Evolutionary conservation across 2,888 invertebrate genomes (phyloP), one percentile per base, ranked within the genome.

Genomic region (Furcula furcula): DNA sequence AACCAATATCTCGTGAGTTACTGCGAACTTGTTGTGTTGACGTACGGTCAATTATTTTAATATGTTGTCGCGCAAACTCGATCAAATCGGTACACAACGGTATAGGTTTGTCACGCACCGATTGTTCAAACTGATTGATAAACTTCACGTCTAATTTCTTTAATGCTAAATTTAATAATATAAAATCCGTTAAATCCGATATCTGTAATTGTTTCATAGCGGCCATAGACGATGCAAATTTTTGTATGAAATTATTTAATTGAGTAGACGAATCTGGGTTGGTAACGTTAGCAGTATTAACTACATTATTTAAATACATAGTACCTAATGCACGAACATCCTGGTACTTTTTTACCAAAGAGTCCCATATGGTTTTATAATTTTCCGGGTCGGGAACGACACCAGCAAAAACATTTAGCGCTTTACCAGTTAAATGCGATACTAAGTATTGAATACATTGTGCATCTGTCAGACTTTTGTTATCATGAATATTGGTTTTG

Each of bases 401-500:
- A 7, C 23, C 23, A 4, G 12, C 23, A 12, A 23, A 23, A 11
- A 12, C 23, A 23, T 23, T 23, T 2, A 23, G 23, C n/a, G 23
- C 23, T 2, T 12, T 23, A 6, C 23, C 23, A 23, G 11, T 12
- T 11, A 23, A 12, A 11, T 23, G 10, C 3, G 11, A 10, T 1
- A 23, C 12, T 1, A 23, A 7, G 12, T 23, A 23, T 7, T 23
- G 23, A 1, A 23, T 12, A 12, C 23, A 12, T 12, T 23, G 23
- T 7, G 23, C 23, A 9, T 23, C 23, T 11, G 23, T 34, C 9
- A 10, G 18, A 6, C 22, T 7, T n/a, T 16, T 29, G 14, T 29
- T 34, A 6, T 25, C 20, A 13, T 29, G 29, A 23, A 29, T 23
- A 9, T 23, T 23, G 4, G 29, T 19, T 23, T 34, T 29, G 5